A percentile compares a stretch with the other conserved stretches of the same genome.
Conservation (phyloP, 2,888 invertebrate genomes). For the Cephus sareptanus region DNA sequence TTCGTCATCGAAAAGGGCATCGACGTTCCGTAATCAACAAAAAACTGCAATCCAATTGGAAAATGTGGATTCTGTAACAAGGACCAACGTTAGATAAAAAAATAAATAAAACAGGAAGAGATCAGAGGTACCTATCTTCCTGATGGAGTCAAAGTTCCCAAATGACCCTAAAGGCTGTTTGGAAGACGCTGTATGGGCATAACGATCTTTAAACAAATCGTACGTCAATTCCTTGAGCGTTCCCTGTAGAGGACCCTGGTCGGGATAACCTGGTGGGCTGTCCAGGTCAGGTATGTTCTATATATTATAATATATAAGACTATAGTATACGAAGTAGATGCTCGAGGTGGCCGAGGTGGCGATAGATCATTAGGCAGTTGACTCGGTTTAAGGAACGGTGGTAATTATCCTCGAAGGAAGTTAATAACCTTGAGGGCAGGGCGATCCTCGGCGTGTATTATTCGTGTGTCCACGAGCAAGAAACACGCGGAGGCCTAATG, state of each 20-base stretch:
- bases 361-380: slow-evolving; percentile 54
- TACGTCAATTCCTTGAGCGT: slow-evolving; percentile 27
- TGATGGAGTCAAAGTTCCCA: neutral
- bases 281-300: neutral
- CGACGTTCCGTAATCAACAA: no score
- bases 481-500: slow-evolving; percentile 48
- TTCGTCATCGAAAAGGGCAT: neutral
- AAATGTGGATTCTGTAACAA: neutral
- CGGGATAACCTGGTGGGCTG: neutral
- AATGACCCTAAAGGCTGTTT: neutral
- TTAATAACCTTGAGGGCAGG: slow-evolving; percentile 44
- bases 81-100: no score
- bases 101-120: neutral
- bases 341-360: slow-evolving; percentile 39
- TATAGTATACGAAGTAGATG: slow-evolving; percentile 1
- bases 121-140: neutral
- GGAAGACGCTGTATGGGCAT: slow-evolving; percentile 7
- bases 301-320: neutral
- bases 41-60: neutral
- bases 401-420: slow-evolving; percentile 47
- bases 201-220: slow-evolving; percentile 45
- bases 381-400: slow-evolving; percentile 39
- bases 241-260: neutral
- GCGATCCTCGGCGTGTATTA: slow-evolving; percentile 5
- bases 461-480: slow-evolving; percentile 19